A percentile compares a stretch with the other conserved stretches of the same genome.
Evolutionary conservation across 2,888 invertebrate species (phyloP).

Genomic region (Drosophila meridiana): DNA sequence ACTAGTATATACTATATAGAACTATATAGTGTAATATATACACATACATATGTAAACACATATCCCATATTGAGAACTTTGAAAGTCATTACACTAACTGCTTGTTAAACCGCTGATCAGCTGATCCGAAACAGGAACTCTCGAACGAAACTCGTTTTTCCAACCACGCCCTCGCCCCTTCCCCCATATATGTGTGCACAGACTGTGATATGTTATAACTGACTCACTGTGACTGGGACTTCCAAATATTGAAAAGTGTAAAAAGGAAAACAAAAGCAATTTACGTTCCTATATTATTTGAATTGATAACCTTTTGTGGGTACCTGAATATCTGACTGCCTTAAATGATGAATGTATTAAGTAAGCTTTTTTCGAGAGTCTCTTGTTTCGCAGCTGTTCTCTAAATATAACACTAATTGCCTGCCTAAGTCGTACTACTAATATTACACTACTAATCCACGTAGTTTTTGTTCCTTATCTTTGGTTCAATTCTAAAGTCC

Average conservation of each 20-base stretch:
- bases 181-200: conserved; percentile 24
- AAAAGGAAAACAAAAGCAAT: background rate
- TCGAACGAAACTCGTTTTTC: conserved; percentile 30
- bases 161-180: background rate
- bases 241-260: conserved; percentile 27
- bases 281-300: conserved; percentile 45
- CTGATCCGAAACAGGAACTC: conserved; percentile 25
- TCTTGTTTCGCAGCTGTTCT: conserved; percentile 30
- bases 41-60: conserved; percentile 46
- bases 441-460: conserved; percentile 33
- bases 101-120: conserved; percentile 30
- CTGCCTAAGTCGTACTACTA: conserved; percentile 14
- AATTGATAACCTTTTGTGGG: conserved; percentile 16
- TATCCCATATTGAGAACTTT: conserved; percentile 37
- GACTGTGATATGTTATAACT: conserved; percentile 45
- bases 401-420: conserved; percentile 18
- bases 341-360: conserved; percentile 18
- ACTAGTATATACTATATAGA: conserved; percentile 7
- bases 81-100: conserved; percentile 28
- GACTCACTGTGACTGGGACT: conserved; percentile 41
- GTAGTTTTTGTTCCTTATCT: conserved; percentile 20
- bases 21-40: conserved; percentile 16
- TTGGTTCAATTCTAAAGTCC: conserved; percentile 21
- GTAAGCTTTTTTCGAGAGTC: conserved; percentile 4
- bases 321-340: conserved; percentile 28